These are phyloP conservation scores for Nomada fabriciana DNA, from an alignment of 2,888 invertebrate species.

Conservation along the genomic window DNA sequence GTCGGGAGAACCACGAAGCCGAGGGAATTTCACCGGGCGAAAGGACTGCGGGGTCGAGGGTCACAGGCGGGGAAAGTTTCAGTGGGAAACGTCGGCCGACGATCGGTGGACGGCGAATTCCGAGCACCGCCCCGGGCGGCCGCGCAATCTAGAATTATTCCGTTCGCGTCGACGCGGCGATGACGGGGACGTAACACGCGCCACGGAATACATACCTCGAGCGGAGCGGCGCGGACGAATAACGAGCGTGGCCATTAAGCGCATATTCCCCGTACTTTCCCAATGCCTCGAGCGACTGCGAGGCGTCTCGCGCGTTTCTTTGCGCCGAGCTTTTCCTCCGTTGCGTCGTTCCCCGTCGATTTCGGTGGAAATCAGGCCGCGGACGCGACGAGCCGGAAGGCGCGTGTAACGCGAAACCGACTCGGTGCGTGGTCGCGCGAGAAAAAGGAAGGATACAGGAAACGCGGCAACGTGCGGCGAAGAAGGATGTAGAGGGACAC, in stretches of 20 bases:
- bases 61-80: too few relatives aligned
- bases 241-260: background rate
- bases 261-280: background rate
- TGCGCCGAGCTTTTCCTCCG: too few relatives aligned
- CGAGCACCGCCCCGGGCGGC: too few relatives aligned
- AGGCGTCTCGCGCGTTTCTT: background rate
- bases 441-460: slow-evolving; percentile 62
- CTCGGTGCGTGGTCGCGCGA: background rate
- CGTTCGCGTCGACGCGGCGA: background rate
- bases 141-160: too few relatives aligned
- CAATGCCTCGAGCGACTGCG: background rate
- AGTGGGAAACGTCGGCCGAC: background rate
- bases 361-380: too few relatives aligned
- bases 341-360: background rate
- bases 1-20: too few relatives aligned
- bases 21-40: background rate
- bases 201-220: background rate
- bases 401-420: slow-evolving; percentile 9
- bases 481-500: slow-evolving; percentile 74
- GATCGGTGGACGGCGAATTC: too few relatives aligned
- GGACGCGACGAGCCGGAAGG: background rate
- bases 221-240: background rate
- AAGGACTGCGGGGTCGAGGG: too few relatives aligned
- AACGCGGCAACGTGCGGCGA: slow-evolving; percentile 58
- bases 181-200: too few relatives aligned